These are phyloP conservation scores for Agriopis leucophaearia DNA, from an alignment of 2,888 invertebrate species.

Conservation along the genomic window DNA sequence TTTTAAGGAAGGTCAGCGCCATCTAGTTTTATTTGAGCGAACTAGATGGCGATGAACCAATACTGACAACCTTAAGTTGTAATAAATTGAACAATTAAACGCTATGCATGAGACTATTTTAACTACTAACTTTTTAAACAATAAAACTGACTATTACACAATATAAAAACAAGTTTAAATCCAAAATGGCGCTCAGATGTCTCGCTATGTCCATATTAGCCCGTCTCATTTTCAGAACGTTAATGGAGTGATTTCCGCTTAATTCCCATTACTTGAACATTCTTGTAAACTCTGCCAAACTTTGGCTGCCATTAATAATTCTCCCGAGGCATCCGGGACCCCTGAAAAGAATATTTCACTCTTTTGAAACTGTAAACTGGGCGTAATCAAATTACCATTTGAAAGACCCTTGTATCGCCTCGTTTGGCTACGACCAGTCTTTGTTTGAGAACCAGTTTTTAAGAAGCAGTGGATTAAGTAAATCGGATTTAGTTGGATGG, in stretches of 20 bases:
- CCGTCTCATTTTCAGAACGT: constrained; percentile 14
- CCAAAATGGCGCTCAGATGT: background rate
- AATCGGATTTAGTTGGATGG: constrained; percentile 15
- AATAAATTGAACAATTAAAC: too few species aligned
- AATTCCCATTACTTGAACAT: constrained; percentile 52
- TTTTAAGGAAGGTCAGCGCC: too few species aligned
- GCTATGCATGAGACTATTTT: too few species aligned
- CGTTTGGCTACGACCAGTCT: constrained; percentile 19
- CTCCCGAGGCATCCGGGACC: constrained; percentile 69
- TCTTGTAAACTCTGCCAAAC: constrained; percentile 64
- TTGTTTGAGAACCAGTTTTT: constrained; percentile 33
- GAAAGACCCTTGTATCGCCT: constrained; percentile 73
- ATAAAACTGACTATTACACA: too few species aligned
- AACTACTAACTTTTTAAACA: too few species aligned
- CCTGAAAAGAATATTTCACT: constrained; percentile 82
- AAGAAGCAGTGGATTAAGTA: constrained; percentile 29
- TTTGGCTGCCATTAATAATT: constrained; percentile 79
- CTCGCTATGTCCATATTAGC: constrained; percentile 30
- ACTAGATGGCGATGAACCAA: too few species aligned
- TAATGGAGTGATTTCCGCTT: constrained; percentile 41
- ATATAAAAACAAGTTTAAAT: too few species aligned
- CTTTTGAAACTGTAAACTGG: constrained; percentile 78
- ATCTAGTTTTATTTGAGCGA: too few species aligned
- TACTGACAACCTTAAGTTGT: too few species aligned
- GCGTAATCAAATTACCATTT: constrained; percentile 84